These are phyloP conservation scores for Achatina immaculata DNA, from an alignment of 1,140 invertebrate genomes.

Conservation along the genomic window DNA sequence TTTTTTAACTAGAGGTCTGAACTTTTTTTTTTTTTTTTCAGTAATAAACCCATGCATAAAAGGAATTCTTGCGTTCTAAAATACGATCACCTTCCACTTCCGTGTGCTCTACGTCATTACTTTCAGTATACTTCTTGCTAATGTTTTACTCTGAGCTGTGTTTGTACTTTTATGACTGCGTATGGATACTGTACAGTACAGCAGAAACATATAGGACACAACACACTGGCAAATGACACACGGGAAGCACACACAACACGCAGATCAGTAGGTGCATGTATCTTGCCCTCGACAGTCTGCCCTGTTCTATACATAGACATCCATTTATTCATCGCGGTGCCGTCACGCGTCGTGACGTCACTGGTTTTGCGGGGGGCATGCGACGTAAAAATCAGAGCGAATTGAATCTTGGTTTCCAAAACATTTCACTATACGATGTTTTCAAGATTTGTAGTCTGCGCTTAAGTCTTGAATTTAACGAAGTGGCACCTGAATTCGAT, in stretches of 20 bases:
- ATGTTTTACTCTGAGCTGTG: not conserved
- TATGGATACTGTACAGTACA: not conserved
- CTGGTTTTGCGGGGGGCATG: constrained; percentile 26
- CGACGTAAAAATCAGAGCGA: constrained; percentile 7
- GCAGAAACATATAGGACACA: too few relatives aligned
- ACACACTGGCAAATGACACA: too few relatives aligned
- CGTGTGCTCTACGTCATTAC: not conserved
- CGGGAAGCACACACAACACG: not conserved
- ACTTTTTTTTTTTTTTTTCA: too few relatives aligned
- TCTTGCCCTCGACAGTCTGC: too few relatives aligned
- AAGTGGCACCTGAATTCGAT: constrained; percentile 1
- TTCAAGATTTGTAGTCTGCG: not conserved
- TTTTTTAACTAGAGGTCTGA: too few relatives aligned
- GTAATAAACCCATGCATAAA: too few relatives aligned
- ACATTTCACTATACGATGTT: not conserved
- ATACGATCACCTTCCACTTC: too few relatives aligned
- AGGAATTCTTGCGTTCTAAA: too few relatives aligned
- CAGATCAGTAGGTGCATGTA: constrained; percentile 7
- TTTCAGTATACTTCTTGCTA: not conserved
- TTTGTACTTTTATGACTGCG: not conserved
- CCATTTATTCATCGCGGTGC: not conserved
- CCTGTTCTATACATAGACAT: too few relatives aligned
- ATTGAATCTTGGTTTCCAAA: not conserved
- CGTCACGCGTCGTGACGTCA: constrained; percentile 41
- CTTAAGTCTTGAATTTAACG: not conserved